Evolutionary conservation across 2,888 invertebrate species (phyloP), one percentile per base, ranked within the genome.

Genomic region (Zaprionus bogoriensis): DNA sequence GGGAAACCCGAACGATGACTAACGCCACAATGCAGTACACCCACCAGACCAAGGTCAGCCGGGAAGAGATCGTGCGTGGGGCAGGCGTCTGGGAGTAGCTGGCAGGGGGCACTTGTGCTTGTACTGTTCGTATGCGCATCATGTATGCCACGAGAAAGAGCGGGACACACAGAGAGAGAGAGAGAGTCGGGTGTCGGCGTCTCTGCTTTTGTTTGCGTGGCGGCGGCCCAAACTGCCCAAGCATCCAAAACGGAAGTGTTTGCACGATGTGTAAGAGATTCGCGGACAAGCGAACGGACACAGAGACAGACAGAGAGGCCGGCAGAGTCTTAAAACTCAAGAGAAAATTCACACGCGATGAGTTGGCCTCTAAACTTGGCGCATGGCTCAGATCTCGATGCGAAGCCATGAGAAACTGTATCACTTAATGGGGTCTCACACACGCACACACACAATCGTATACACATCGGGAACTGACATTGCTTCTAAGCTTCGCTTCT

Each of bases 221-320:
- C 44, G 42, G 41, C 36, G 50, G 32, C 62, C 46, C 28, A 42
- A 39, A 39, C 5, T 38, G 42, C n/a, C n/a, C 64, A 60, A 67
- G 63, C 2, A 27, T 23, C 36, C 46, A 60, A 83, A 86, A 72
- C 82, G 82, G 82, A 83, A 83, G 80, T 86, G 81, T 74, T 86
- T 83, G 74, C 53, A 59, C 53, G 81, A 77, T 86, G 86, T 83
- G 86, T 86, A 86, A 85, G 75, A 77, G 54, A 45, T 28, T 38
- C 59, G n/a, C 52, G 23, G 5, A 9, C 23, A 22, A 20, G 14
- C 7, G 14, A 44, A 32, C 25, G 19, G 30, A 44, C 9, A 10
- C 20, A 47, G 4, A 6, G 27, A 28, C 10, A 27, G n/a, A 36
- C 22, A 22, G 12, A 12, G 1, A 2, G 20, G 30, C 23, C n/a